These are phyloP conservation scores for Phoxinus dragarum DNA, from an alignment of 2,797 vertebrate species.

Conservation along the genomic window DNA sequence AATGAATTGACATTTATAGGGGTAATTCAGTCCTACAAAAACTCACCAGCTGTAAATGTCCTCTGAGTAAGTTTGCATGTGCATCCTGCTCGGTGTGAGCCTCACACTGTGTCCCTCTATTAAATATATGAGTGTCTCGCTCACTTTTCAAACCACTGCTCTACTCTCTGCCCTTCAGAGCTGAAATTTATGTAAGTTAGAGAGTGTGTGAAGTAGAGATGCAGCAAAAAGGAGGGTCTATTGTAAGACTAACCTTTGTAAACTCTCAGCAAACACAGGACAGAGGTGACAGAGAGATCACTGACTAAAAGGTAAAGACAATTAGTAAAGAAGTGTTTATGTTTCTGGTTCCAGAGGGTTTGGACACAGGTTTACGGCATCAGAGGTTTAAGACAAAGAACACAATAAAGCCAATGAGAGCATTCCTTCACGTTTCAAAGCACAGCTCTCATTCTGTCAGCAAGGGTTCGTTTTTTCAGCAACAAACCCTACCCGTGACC, in stretches of 20 bases:
- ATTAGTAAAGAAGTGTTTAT: constrained; percentile 24
- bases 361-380: constrained; percentile 1
- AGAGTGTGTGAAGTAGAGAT: constrained; percentile 23
- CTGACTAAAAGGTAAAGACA: constrained; percentile 18
- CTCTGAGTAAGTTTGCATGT: constrained; percentile 30
- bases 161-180: constrained; percentile 15
- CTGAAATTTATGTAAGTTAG: constrained; percentile 29
- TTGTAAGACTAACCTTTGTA: constrained; percentile 43
- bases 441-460: constrained; percentile 21
- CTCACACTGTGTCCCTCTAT: constrained; percentile 16
- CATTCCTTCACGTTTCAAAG: constrained; percentile 16
- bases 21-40: constrained; percentile 17
- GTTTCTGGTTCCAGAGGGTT: constrained; percentile 25
- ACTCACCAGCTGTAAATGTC: constrained; percentile 44
- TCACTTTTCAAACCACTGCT: not conserved
- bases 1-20: constrained; percentile 19
- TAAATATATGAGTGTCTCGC: constrained; percentile 15
- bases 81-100: constrained; percentile 28
- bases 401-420: constrained; percentile 19
- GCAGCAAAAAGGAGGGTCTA: constrained; percentile 55
- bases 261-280: constrained; percentile 17
- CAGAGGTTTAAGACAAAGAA: constrained; percentile 36
- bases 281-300: constrained; percentile 19
- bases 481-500: constrained; percentile 45
- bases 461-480: constrained; percentile 42